Percentiles rank a stretch among this genome's conserved stretches.
These are phyloP conservation scores for Propithecus coquereli DNA, from an alignment of 2,113 vertebrate species.

Conservation along the genomic window DNA sequence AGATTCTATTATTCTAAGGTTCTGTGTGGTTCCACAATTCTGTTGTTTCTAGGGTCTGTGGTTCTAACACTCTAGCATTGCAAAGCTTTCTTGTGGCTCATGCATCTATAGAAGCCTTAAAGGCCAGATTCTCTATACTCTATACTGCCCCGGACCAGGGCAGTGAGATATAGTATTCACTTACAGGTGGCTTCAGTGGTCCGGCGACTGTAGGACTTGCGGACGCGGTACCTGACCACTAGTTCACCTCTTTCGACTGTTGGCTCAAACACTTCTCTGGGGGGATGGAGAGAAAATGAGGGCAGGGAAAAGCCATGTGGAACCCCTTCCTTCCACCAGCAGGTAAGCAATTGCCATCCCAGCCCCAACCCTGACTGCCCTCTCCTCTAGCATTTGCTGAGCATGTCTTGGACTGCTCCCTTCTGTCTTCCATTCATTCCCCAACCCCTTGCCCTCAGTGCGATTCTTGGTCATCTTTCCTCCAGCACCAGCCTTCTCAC, in stretches of 20 bases:
- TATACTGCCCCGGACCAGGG: not conserved
- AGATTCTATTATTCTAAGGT: not conserved
- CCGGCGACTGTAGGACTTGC: constrained; percentile 91
- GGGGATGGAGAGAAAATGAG: not conserved
- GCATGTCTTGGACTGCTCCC: not conserved
- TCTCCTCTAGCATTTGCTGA: not conserved
- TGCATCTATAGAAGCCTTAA: not conserved
- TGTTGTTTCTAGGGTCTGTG: not conserved
- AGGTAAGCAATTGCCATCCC: not conserved
- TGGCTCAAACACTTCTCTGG: constrained; percentile 91
- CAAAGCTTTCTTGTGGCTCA: not conserved
- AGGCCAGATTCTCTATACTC: not conserved
- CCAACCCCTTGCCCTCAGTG: not conserved
- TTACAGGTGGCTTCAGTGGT: constrained; percentile 92
- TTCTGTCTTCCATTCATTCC: not conserved
- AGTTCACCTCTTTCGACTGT: constrained; percentile 92
- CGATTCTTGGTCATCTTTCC: not conserved
- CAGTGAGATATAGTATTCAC: constrained; percentile 57
- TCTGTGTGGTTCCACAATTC: not conserved
- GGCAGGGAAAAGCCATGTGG: not conserved
- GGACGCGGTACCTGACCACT: constrained; percentile 91
- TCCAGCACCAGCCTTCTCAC: not conserved
- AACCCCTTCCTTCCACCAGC: not conserved
- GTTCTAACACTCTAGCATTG: not conserved
- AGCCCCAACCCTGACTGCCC: not conserved